These are phyloP conservation scores for Selene dorsalis DNA, from an alignment of 2,797 vertebrate genomes.

Conservation along the genomic window DNA sequence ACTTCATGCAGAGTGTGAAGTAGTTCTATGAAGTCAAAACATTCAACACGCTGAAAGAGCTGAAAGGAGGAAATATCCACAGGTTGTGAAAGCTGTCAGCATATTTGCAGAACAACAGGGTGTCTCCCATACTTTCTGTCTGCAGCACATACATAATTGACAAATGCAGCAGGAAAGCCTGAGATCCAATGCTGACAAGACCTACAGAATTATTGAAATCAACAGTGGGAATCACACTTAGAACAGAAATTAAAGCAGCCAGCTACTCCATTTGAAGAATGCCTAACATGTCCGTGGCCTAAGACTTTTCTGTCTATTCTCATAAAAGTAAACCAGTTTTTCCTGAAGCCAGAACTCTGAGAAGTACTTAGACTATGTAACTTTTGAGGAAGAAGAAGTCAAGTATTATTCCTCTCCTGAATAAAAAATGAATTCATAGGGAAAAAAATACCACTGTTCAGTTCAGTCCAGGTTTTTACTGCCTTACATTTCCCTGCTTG, in stretches of 20 bases:
- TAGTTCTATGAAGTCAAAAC: slow-evolving; percentile 18
- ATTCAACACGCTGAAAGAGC: slow-evolving; percentile 12
- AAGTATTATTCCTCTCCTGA: not conserved
- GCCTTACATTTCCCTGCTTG: not conserved
- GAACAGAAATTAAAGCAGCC: slow-evolving; percentile 7
- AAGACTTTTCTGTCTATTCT: not conserved
- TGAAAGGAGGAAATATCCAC: slow-evolving; percentile 26
- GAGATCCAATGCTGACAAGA: not conserved
- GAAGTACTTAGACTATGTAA: not conserved
- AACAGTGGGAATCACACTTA: not conserved
- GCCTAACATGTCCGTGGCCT: not conserved
- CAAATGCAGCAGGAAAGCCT: slow-evolving; percentile 22
- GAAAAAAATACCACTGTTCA: not conserved
- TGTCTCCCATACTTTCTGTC: slow-evolving; percentile 35
- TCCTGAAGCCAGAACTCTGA: not conserved
- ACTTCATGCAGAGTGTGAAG: not conserved
- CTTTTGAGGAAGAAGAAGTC: not conserved
- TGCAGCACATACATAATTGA: slow-evolving; percentile 58
- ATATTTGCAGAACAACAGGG: slow-evolving; percentile 38
- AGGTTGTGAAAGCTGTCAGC: slow-evolving; percentile 51
- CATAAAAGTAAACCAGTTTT: not conserved
- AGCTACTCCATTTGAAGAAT: slow-evolving; percentile 19
- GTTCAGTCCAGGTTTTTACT: not conserved
- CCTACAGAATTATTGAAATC: not conserved
- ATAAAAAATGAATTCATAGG: not conserved